Evolutionary conservation across 2,888 invertebrate species (phyloP).

Genomic region (Fabriciana adippe): DNA sequence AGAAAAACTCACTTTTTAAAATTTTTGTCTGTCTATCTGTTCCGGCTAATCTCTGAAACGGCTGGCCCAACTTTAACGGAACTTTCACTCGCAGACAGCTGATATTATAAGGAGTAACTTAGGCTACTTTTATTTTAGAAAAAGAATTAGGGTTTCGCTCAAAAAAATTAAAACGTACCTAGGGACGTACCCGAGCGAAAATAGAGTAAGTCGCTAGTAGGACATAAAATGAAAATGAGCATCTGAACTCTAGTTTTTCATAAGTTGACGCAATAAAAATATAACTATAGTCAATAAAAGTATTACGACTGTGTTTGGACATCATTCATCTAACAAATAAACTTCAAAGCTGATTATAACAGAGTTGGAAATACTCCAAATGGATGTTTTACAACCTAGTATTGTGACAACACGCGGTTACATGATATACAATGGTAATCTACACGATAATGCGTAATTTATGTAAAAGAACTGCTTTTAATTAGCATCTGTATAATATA

Average conservation of each 20-base stretch:
- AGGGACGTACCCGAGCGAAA: too few relatives aligned
- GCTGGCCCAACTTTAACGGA: too few relatives aligned
- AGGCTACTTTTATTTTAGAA: too few relatives aligned
- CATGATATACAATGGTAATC: constrained; percentile 25
- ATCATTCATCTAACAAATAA: constrained; percentile 26
- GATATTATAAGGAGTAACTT: too few relatives aligned
- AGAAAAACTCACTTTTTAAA: too few relatives aligned
- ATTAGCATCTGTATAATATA: not conserved
- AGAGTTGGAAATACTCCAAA: constrained; percentile 38
- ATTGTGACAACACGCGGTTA: constrained; percentile 20
- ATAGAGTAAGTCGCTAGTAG: too few relatives aligned
- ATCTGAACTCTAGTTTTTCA: not conserved
- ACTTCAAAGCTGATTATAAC: constrained; percentile 34
- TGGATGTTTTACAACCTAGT: constrained; percentile 33
- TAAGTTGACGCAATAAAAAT: not conserved
- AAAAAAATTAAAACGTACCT: too few relatives aligned
- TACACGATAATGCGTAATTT: constrained; percentile 17
- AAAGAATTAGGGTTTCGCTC: too few relatives aligned
- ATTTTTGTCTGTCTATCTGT: too few relatives aligned
- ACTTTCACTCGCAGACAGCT: too few relatives aligned
- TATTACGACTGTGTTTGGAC: not conserved
- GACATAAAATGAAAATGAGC: too few relatives aligned
- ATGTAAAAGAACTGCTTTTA: constrained; percentile 6
- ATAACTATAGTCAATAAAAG: constrained; percentile 1
- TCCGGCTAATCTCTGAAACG: too few relatives aligned